Base-by-base conservation (phyloP, 2,888 invertebrate species). In the Sturmia bella region DNA sequence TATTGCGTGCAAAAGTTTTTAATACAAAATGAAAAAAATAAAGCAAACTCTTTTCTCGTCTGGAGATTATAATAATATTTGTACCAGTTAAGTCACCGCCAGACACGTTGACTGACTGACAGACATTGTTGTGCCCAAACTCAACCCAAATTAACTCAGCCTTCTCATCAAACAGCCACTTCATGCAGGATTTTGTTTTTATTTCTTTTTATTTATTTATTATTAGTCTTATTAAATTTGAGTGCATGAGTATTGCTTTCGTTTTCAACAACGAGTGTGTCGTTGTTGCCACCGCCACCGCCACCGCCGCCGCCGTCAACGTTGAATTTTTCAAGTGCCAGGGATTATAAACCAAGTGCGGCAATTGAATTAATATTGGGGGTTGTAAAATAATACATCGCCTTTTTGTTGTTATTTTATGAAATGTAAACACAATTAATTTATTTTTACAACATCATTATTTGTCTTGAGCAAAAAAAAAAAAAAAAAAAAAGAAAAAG, bases 201-300 rank as follows among this genome's bases (percentile, higher is more conserved):
- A 57, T 74, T 64, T 48, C 24, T 17, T 37, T 24, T 61, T 77
- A 68, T 54, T 59, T 66, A 73, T 74, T 59, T 75, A 76, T 85
- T 85, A 85, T 85, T 85, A 84, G 85, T 83, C 52, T 84, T 85
- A 85, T 85, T 84, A 85, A 85, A 84, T 85, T 84, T 84, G 75
- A 84, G 83, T 83, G 81, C 79, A 80, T 82, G 45, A 69, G 73
- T 70, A 77, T 77, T 74, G 77, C 54, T 69, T 77, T 66, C 61
- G 21, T 48, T 73, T 61, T 45, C 37, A 32, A 27, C 24, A 32
- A 32, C 37, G 76, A 56, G 80, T 74, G 69, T 70, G 75, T 56
- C 57, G 56, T 69, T 41, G 27, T 27, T 6, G 41, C 37, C 39
- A 41, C 9, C 59, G 11, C n/a, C 19, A 69, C 48, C 74, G 41